phyloP scores from a whole-genome alignment of 2,888 invertebrate genomes.

The Idaea biselata region DNA sequence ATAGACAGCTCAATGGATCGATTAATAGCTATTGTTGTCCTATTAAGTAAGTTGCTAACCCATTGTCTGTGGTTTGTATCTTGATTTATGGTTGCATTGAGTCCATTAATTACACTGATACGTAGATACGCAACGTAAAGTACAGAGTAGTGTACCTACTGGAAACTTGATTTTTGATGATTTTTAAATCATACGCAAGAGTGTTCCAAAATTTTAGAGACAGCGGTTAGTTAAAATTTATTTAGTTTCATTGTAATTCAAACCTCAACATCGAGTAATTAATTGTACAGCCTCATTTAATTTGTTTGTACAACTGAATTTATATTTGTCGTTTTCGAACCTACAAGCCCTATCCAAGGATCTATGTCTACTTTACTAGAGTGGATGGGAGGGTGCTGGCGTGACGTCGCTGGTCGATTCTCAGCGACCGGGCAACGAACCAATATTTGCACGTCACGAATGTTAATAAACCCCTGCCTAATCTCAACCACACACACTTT shows the following conservation, averaged over 20 bases:
- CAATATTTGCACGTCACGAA: slow-evolving; percentile 40
- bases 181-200: not conserved
- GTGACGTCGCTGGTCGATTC: slow-evolving; percentile 58
- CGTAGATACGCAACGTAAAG: no score
- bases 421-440: slow-evolving; percentile 52
- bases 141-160: no score
- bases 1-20: not conserved
- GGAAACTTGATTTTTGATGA: no score
- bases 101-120: not conserved
- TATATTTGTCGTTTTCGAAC: not conserved
- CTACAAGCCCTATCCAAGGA: not conserved
- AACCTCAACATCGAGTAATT: no score
- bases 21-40: not conserved
- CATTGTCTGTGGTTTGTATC: not conserved
- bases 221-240: not conserved
- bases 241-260: not conserved
- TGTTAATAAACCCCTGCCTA: slow-evolving; percentile 29
- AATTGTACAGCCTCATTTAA: no score
- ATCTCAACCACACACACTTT: slow-evolving; percentile 27
- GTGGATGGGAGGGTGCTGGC: slow-evolving; percentile 23
- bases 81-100: not conserved
- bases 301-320: no score
- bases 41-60: not conserved
- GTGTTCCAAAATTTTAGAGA: not conserved
- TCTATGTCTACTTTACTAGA: not conserved